Base-by-base conservation (phyloP, 92 coral and sea anemone species). In the Umimayanthus kanabou region DNA sequence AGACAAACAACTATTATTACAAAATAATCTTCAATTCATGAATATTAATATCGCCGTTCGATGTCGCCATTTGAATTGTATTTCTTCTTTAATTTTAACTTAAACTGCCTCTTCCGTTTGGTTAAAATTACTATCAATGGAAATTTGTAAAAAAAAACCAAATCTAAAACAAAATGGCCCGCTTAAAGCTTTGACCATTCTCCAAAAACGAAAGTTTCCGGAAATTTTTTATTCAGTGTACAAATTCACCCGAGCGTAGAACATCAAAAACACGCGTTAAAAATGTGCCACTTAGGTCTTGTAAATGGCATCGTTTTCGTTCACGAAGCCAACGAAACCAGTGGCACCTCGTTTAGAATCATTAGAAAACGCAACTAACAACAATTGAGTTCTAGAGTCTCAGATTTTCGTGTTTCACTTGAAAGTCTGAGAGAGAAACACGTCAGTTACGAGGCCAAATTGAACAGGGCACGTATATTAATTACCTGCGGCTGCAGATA, bases 251-350 rank as follows among this genome's bases (percentile, higher is more conserved):
- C 84, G 92, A 95, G 98, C 98, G 96, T 91, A 79, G 90, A 83
- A 93, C 94, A 87, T 89, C 98, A 93, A 95, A 95, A 95, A 95
- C 98, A 95, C 94, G 98, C 98, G 98, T 95, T 95, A 88, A 85
- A 95, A 93, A 93, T 93, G 93, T 91, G 91, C 90, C 92, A 81
- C 81, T 76, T 74, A 39, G 87, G 73, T 86, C 78, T 89, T 77
- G 67, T 57, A 81, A 39, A 66, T 80, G 87, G 30, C 81, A 84
- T 37, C 78, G 8, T 22, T 45, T 43, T 70, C 87, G 87, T 50
- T 83, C 61, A 42, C 6, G 39, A 70, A 67, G 45, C 18, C 43
- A 9, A n/a, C 64, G 65, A 69, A 83, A 70, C 11, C 40, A n/a
- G 23, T 69, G 20, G 57, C 45, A n/a, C 28, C 78, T 71, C 25